Base-by-base conservation (phyloP, 2,113 vertebrate genomes). In the Pardalotus punctatus region DNA sequence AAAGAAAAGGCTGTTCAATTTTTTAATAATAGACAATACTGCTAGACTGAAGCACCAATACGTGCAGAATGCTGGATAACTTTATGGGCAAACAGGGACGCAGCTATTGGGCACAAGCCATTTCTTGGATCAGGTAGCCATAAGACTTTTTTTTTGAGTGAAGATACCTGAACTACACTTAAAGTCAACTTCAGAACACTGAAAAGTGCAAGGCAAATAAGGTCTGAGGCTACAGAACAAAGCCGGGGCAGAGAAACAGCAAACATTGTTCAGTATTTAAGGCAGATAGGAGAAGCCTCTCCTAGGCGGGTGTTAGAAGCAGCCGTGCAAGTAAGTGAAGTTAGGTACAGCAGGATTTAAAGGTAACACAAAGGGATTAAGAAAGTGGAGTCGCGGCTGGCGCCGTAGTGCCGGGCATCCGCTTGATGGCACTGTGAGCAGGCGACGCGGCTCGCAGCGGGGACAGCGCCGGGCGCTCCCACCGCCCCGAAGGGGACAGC, bases 401-500 rank as follows among this genome's bases (percentile, higher is more conserved):
- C 67, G 96, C 70, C n/a, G 27, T 88, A 4, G 64, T 8, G 81
- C 19, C 67, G 5, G 11, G 38, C 47, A 40, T 62, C 95, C 97
- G 28, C 95, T 62, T 36, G 97, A 81, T 90, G 97, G 96, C 96
- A 86, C 71, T 94, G 69, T 3, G 86, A 28, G 1, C 84, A 86
- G 95, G 76, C 64, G 20, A 2, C 80, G 11, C 0, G 38, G 2
- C 84, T n/a, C 2, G 9, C 27, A 8, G 5, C 22, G 0, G 24
- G 2, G 20, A 2, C 60, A 10, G 48, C 35, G 10, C 33, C 5
- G 33, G 6, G 6, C 20, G 7, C 2, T 0, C 2, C 14, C 43
- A 0, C 11, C 38, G 38, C 29, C 4, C 16, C 9, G 2, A 48
- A 1, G 7, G 5, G 14, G 0, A 0, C 2, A 9, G 48, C 0